Evolutionary conservation across 92 coral and sea anemone genomes (phyloP), one percentile per base, ranked within the genome.

Genomic region (Meandrina meandrites): DNA sequence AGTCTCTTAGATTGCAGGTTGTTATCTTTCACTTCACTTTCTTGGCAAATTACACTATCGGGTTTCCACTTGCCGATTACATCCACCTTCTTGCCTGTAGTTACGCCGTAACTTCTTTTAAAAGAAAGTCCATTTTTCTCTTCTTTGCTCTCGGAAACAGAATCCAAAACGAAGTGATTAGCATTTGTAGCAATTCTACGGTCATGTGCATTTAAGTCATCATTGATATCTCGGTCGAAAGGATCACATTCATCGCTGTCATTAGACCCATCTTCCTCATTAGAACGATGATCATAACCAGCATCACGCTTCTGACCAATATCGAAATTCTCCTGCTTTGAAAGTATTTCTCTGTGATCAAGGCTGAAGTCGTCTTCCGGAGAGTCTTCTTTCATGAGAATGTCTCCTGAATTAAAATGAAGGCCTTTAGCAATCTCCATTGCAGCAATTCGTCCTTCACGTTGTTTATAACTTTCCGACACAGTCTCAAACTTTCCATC

Each of bases 371-470:
- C 30, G 14, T 17, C 3, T 0, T 37, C 74, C 0, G 8, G 36
- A 22, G 37, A 62, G 21, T 35, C 62, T 48, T 71, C 86, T 48
- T 21, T 71, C 16, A 22, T 16, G 16, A 4, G 0, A 10, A 30
- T 32, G 30, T 18, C 22, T 31, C 15, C 57, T 57, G 50, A 17
- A 35, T 15, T 35, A 22, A 53, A 15, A 32, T 83, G 70, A 83
- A 32, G 67, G 70, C 80, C 51, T 84, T 84, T 45, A n/a, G 80
- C 37, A 35, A 50, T 40, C 5, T 75, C 27, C 51, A 57, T 34
- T 10, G 57, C 11, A 37, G 56, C 37, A 10, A 18, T 36, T 71
- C 56, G 34, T 14, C 37, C 42, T 75, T 84, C 57, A 47, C 11
- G 30, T 34, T 28, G 42, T 21, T n/a, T 19, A 21, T 18, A 16